Conservation (phyloP, 2,797 vertebrate species). For the Oryzias dopingdopingensis region DNA sequence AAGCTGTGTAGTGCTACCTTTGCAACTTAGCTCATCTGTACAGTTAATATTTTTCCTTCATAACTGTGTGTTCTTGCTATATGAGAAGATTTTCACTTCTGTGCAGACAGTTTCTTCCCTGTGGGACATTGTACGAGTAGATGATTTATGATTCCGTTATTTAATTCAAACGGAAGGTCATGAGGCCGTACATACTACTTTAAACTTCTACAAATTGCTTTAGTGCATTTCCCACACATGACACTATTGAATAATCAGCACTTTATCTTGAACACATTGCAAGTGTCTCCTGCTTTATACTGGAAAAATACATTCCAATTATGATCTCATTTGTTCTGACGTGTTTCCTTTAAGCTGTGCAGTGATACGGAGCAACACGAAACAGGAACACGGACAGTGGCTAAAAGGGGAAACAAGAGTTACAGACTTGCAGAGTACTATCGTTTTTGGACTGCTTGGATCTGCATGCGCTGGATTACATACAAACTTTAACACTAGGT, state of each 20-base stretch:
- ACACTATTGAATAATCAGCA: conserved; percentile 9
- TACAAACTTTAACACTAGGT: background rate
- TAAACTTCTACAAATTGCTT: conserved; percentile 16
- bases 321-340: conserved; percentile 1
- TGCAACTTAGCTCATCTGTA: conserved; percentile 8
- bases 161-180: conserved; percentile 30
- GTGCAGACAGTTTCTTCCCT: conserved; percentile 29
- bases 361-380: conserved; percentile 1
- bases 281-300: conserved; percentile 1
- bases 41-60: conserved; percentile 23
- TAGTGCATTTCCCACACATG: conserved; percentile 21
- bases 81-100: conserved; percentile 32
- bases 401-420: conserved; percentile 23
- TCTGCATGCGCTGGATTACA: background rate
- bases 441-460: background rate
- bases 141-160: conserved; percentile 21
- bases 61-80: conserved; percentile 38
- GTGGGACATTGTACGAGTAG: conserved; percentile 30
- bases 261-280: conserved; percentile 8
- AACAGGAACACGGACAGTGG: conserved; percentile 10
- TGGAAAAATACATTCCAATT: conserved; percentile 3
- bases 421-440: background rate
- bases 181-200: conserved; percentile 10
- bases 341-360: background rate
- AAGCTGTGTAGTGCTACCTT: background rate